Conservation (phyloP, 1,140 invertebrate species). For the Bilobella aurantiaca region DNA sequence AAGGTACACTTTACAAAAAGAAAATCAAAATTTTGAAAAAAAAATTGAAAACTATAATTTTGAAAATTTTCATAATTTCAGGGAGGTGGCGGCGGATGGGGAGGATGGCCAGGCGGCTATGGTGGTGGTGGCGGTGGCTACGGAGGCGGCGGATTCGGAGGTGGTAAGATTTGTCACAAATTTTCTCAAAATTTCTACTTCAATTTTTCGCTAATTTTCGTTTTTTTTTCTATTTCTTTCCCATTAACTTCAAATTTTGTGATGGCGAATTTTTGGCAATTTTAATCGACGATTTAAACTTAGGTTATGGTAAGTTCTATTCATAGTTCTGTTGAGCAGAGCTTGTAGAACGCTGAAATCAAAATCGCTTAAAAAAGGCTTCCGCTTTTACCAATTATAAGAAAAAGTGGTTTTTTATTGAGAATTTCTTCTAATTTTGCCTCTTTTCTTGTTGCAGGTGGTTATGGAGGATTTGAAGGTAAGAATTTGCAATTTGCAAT, state of each 20-base stretch:
- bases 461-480: constrained; percentile 4
- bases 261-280: too few species aligned
- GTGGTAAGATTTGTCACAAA: not conserved
- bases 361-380: too few species aligned
- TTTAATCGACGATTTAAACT: too few species aligned
- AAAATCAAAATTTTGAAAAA: not conserved
- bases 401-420: too few species aligned
- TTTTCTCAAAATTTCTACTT: not conserved
- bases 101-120: too few species aligned
- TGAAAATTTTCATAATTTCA: not conserved
- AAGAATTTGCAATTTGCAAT: too few species aligned
- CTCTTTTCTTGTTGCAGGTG: not conserved
- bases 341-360: too few species aligned
- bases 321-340: too few species aligned
- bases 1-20: too few species aligned
- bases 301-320: too few species aligned
- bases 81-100: constrained; percentile 17
- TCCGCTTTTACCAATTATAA: too few species aligned
- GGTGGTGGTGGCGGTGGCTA: not conserved
- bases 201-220: not conserved
- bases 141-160: constrained; percentile 1
- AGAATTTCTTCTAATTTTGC: too few species aligned
- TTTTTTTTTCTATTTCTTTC: not conserved
- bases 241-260: not conserved
- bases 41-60: not conserved